Percentiles rank a stretch among this genome's conserved stretches.
Conservation (phyloP, 2,113 vertebrate species). For the Vidua chalybeata region DNA sequence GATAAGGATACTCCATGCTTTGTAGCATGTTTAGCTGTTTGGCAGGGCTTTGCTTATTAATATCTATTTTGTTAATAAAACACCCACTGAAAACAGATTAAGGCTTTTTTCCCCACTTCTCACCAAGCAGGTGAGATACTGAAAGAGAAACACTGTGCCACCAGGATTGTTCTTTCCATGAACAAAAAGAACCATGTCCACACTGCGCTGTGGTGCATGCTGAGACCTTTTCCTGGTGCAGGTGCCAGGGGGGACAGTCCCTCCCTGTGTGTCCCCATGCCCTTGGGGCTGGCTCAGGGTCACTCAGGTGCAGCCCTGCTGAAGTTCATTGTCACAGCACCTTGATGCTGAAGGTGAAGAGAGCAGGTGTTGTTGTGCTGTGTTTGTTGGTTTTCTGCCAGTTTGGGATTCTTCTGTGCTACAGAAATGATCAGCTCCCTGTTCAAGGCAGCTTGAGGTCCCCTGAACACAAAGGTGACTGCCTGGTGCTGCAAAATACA, state of each 20-base stretch:
- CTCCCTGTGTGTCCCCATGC: neutral
- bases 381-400: neutral
- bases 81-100: neutral
- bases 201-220: neutral
- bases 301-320: neutral
- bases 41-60: neutral
- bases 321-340: neutral
- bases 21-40: neutral
- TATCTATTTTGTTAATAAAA: neutral
- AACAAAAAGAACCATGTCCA: neutral
- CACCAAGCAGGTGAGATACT: neutral
- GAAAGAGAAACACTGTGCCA: neutral
- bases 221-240: neutral
- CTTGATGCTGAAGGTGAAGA: neutral
- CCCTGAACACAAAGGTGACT: neutral
- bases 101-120: neutral
- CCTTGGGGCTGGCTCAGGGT: neutral
- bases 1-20: neutral
- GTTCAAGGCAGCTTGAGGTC: neutral
- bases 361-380: constrained; percentile 12
- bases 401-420: neutral
- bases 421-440: neutral
- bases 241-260: neutral
- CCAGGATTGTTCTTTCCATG: neutral
- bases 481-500: neutral